Evolutionary conservation across 1,140 invertebrate species (phyloP).

Genomic region (Drosophila funebris): DNA sequence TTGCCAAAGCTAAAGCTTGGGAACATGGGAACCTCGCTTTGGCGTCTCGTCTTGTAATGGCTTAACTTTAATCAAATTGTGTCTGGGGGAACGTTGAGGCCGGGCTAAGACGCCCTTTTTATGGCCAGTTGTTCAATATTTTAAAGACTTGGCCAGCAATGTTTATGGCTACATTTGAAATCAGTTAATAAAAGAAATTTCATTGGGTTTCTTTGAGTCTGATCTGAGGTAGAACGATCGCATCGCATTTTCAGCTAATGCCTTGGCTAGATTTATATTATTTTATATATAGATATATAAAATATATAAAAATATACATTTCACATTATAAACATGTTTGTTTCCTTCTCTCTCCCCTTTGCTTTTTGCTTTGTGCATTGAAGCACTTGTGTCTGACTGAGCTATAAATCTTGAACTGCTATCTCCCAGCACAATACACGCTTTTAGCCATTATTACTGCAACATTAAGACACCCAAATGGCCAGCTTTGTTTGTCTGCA

Average conservation of each 20-base stretch:
- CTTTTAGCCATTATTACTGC: slow-evolving; percentile 79
- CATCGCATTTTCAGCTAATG: too few relatives aligned
- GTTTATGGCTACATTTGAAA: slow-evolving; percentile 68
- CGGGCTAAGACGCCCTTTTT: slow-evolving; percentile 53
- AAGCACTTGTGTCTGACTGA: slow-evolving; percentile 4
- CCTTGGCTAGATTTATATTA: too few relatives aligned
- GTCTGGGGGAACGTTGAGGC: slow-evolving; percentile 35
- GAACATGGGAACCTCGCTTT: slow-evolving; percentile 58
- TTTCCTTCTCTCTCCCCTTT: not conserved
- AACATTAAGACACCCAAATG: slow-evolving; percentile 78
- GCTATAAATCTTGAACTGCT: slow-evolving; percentile 74
- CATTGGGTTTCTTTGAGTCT: not conserved
- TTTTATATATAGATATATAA: too few relatives aligned
- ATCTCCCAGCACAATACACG: slow-evolving; percentile 62
- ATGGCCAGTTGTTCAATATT: slow-evolving; percentile 49
- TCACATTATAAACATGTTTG: not conserved
- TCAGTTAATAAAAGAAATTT: slow-evolving; percentile 65
- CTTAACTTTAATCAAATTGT: slow-evolving; percentile 79
- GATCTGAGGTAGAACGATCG: too few relatives aligned
- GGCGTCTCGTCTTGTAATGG: slow-evolving; percentile 55
- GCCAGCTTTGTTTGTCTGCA: slow-evolving; percentile 60
- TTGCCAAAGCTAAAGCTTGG: slow-evolving; percentile 61
- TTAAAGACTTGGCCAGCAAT: slow-evolving; percentile 61
- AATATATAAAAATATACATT: too few relatives aligned
- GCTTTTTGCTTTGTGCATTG: not conserved